Percentiles rank a stretch among this genome's conserved stretches.
Conservation (phyloP, 92 coral and sea anemone species). For the Porites rus region DNA sequence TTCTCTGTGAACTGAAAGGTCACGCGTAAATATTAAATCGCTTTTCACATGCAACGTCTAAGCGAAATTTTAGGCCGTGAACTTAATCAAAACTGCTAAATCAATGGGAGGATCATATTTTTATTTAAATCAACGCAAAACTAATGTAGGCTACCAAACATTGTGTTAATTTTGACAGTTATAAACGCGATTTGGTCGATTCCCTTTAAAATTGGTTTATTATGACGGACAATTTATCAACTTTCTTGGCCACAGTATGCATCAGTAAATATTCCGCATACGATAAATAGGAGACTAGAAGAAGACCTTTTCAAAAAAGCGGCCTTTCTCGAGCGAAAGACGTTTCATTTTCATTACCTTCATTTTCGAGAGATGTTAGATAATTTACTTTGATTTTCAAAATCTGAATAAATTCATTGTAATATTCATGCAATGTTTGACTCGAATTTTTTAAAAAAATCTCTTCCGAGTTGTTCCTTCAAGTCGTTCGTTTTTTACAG, state of each 20-base stretch:
- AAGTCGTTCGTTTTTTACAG: not conserved
- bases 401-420: not conserved
- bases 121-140: not conserved
- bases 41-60: not conserved
- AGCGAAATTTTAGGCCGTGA: not conserved
- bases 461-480: not conserved
- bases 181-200: slow-evolving; percentile 1
- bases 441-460: not conserved
- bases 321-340: slow-evolving; percentile 5
- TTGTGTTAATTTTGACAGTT: slow-evolving; percentile 18
- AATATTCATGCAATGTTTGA: slow-evolving; percentile 10
- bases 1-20: not conserved
- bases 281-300: too few species aligned
- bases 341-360: slow-evolving; percentile 13
- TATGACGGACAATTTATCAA: not conserved
- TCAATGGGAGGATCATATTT: slow-evolving; percentile 11
- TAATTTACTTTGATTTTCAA: slow-evolving; percentile 19
- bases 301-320: not conserved
- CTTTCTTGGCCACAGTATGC: not conserved
- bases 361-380: not conserved
- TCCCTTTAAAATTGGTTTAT: not conserved
- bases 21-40: not conserved
- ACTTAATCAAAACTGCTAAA: slow-evolving; percentile 5
- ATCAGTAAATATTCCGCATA: not conserved
- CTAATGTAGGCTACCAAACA: not conserved